These are phyloP conservation scores for Candoia aspera DNA, from an alignment of 2,113 vertebrate genomes.

Conservation along the genomic window DNA sequence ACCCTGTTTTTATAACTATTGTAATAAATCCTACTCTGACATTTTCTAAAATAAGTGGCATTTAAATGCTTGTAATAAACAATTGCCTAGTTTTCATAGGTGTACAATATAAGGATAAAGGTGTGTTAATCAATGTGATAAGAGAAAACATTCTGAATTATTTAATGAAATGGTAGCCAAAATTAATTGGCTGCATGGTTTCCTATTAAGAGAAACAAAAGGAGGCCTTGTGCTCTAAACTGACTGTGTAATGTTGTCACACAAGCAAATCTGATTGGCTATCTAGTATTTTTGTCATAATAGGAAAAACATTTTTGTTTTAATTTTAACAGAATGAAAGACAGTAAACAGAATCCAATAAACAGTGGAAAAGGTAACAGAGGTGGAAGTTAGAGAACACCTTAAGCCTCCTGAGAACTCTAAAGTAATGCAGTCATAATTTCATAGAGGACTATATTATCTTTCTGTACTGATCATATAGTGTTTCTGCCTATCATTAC, in stretches of 20 bases:
- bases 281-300: neutral
- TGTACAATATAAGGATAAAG: neutral
- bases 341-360: neutral
- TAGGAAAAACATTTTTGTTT: neutral
- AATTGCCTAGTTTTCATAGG: neutral
- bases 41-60: neutral
- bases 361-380: neutral
- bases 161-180: neutral
- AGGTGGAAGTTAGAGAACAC: neutral
- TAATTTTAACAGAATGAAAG: neutral
- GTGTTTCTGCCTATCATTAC: neutral
- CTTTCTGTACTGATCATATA: neutral
- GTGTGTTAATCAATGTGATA: neutral
- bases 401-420: neutral
- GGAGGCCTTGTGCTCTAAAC: neutral
- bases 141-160: neutral
- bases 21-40: neutral
- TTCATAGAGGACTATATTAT: neutral
- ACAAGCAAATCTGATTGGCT: neutral
- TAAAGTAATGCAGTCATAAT: neutral
- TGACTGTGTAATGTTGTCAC: neutral
- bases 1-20: neutral
- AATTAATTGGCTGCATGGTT: neutral
- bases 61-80: neutral
- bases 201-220: neutral